phyloP scores from a whole-genome alignment of 2,113 vertebrate genomes.

The Macquaria ambigua region DNA sequence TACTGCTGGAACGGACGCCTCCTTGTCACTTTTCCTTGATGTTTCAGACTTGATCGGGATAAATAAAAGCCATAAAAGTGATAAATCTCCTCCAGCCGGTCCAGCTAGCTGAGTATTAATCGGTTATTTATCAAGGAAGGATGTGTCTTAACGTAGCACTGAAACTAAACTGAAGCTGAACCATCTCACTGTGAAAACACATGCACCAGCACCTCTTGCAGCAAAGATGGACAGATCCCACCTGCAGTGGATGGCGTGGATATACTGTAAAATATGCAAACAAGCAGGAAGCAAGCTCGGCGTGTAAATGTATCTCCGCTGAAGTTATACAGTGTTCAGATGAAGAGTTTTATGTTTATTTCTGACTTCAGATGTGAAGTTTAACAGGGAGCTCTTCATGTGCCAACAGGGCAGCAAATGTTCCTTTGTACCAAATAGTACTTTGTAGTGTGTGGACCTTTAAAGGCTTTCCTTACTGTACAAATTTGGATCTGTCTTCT shows the following conservation, averaged over 20 bases:
- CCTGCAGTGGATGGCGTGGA: constrained; percentile 17
- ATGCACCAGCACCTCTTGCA: constrained; percentile 50
- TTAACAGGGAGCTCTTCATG: constrained; percentile 10
- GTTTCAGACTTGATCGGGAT: constrained; percentile 47
- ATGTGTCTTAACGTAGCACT: constrained; percentile 37
- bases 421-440: constrained; percentile 59
- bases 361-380: background rate
- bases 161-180: constrained; percentile 47
- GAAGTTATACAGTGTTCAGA: constrained; percentile 22
- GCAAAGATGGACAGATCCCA: constrained; percentile 26
- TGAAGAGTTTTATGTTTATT: background rate
- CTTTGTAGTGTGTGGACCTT: constrained; percentile 49
- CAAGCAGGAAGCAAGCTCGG: constrained; percentile 30
- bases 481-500: constrained; percentile 39
- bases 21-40: constrained; percentile 60
- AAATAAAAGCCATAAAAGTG: constrained; percentile 59
- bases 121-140: constrained; percentile 34
- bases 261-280: constrained; percentile 43
- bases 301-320: constrained; percentile 15
- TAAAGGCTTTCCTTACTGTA: constrained; percentile 57
- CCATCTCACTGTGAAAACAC: constrained; percentile 77
- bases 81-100: constrained; percentile 44
- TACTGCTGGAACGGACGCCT: constrained; percentile 35
- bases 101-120: constrained; percentile 21
- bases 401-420: constrained; percentile 56